Conservation (phyloP, 2,888 invertebrate species). For the Dolomedes plantarius region DNA sequence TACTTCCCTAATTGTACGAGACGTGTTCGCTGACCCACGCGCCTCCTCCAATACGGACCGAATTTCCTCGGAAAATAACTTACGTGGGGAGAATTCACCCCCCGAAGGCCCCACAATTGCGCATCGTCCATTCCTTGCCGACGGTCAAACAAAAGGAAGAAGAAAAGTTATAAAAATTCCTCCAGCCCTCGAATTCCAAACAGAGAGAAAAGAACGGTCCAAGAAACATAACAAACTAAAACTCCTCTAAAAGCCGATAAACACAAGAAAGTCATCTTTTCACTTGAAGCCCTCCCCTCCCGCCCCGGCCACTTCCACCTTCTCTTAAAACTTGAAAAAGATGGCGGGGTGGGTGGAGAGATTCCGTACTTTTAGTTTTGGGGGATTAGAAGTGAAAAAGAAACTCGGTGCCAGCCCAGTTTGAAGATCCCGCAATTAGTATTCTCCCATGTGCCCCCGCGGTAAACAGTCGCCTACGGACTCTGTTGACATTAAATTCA, state of each 20-base stretch:
- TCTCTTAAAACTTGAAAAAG: conserved; percentile 57
- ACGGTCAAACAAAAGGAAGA: conserved; percentile 55
- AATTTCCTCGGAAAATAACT: conserved; percentile 1
- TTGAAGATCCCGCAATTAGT: conserved; percentile 70
- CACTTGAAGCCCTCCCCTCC: conserved; percentile 31
- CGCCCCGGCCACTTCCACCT: neutral
- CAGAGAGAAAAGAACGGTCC: conserved; percentile 20
- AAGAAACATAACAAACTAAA: conserved; percentile 65
- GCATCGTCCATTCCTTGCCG: conserved; percentile 20
- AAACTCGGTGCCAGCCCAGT: conserved; percentile 52
- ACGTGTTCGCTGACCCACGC: conserved; percentile 14
- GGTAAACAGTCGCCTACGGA: conserved; percentile 64
- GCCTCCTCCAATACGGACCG: neutral
- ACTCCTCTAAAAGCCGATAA: conserved; percentile 70
- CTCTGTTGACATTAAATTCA: conserved; percentile 71
- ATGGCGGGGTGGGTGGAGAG: neutral
- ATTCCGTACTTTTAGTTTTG: conserved; percentile 36
- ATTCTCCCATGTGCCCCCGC: conserved; percentile 65
- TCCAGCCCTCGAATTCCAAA: conserved; percentile 60
- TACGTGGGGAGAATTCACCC: conserved; percentile 7
- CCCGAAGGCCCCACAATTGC: conserved; percentile 44
- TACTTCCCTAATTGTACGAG: conserved; percentile 8
- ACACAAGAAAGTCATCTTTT: conserved; percentile 71
- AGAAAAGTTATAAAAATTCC: conserved; percentile 68
- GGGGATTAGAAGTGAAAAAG: conserved; percentile 69